A percentile compares a stretch with the other conserved stretches of the same genome.
phyloP scores from a whole-genome alignment of 2,888 invertebrate genomes.

The Agrilus mali region DNA sequence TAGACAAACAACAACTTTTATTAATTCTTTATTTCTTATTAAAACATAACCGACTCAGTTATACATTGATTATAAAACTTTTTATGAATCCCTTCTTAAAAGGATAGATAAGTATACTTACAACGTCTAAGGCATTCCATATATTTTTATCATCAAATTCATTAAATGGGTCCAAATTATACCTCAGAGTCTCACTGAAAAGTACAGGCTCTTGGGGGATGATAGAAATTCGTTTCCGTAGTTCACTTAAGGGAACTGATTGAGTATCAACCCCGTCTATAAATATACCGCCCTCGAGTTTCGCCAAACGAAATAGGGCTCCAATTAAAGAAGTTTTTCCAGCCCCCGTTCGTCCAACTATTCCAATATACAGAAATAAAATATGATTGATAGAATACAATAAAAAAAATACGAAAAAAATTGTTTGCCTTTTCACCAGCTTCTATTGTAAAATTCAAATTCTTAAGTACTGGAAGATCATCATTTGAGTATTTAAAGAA shows the following conservation, averaged over 20 bases:
- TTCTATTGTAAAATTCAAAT: constrained; percentile 52
- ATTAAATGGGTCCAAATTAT: constrained; percentile 83
- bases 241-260: constrained; percentile 57
- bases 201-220: constrained; percentile 80
- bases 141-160: constrained; percentile 65
- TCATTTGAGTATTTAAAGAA: constrained; percentile 58
- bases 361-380: constrained; percentile 46
- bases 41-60: no score
- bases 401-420: no score
- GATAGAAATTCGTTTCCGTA: constrained; percentile 67
- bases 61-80: no score
- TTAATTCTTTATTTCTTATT: no score
- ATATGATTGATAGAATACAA: no score
- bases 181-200: constrained; percentile 76
- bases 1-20: constrained; percentile 1
- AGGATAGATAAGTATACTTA: no score
- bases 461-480: constrained; percentile 62
- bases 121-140: constrained; percentile 73
- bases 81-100: no score
- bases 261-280: constrained; percentile 70
- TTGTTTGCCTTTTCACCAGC: constrained; percentile 51
- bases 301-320: constrained; percentile 70
- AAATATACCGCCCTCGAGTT: constrained; percentile 61
- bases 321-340: constrained; percentile 72
- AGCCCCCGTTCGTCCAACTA: constrained; percentile 75